Evolutionary conservation across 1,140 invertebrate genomes (phyloP), one percentile per base, ranked within the genome.

Genomic region (Ceratosolen solmsi): DNA sequence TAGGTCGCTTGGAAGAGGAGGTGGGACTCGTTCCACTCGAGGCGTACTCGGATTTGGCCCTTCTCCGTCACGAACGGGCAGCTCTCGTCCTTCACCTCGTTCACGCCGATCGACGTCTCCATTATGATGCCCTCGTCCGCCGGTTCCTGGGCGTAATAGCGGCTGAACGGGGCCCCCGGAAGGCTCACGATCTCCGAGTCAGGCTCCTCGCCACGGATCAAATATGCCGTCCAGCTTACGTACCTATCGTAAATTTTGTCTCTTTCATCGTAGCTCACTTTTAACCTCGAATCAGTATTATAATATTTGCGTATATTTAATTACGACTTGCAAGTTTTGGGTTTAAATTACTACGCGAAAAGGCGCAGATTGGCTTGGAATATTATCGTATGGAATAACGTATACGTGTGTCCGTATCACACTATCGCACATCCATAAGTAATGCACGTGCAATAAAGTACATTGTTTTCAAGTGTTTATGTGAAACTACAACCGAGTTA

Each of bases 1-100:
- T 97, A 98, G 68, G 95, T 96, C 63, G 96, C 95, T 88, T 96
- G 95, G 89, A 97, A 96, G 13, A 98, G 93, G 60, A 97, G 92
- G 84, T 97, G 95, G 54, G 95, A 96, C 87, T 97, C 96, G 84
- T 95, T 94, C 96, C 96, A 97, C 88, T 97, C 96, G 1, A 98
- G 93, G 84, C 97, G 95, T 15, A 97, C 94, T 17, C 94, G 93
- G 51, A 97, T 90, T 83, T 96, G 95, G 20, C 95, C 94, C 85
- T 95, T 95, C 73, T 96, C 94, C 65, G 96, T 95, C 38, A 97
- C 87, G 88, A 94, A 97, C n/a, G 94, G 93, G 88, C 94, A 95
- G 30, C 94, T 94, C n/a, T 95, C 93, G 60, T 95, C 94, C 91
- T 96, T 93, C 15, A 97, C 95, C 90, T 96, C 95, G 89, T 95